A percentile compares a stretch with the other conserved stretches of the same genome.
phyloP scores from a whole-genome alignment of 2,113 vertebrate genomes.

The Calypte anna region DNA sequence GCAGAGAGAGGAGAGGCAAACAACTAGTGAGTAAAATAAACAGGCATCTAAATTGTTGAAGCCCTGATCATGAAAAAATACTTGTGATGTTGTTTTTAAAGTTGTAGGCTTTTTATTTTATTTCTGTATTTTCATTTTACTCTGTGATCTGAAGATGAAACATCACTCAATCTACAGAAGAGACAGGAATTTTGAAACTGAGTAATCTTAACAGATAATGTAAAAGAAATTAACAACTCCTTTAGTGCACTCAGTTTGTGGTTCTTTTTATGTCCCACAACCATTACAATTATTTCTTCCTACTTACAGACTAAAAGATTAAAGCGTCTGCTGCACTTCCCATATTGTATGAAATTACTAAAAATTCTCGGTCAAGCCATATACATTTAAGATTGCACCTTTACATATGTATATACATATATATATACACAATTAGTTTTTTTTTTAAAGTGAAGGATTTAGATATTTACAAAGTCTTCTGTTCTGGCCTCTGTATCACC shows the following conservation, averaged over 20 bases:
- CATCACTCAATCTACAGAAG: neutral
- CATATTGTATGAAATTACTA: neutral
- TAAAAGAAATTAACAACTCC: neutral
- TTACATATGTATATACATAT: fast-evolving
- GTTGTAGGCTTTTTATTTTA: fast-evolving
- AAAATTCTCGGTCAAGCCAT: fast-evolving
- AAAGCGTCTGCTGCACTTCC: neutral
- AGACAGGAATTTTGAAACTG: fast-evolving
- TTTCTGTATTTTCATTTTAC: neutral
- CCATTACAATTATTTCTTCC: neutral
- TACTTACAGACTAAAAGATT: neutral
- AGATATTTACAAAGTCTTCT: conserved; percentile 54
- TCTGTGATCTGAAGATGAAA: neutral
- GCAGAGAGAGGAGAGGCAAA: neutral
- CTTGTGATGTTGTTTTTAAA: fast-evolving
- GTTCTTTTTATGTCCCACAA: neutral
- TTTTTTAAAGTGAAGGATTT: neutral
- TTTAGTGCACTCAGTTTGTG: fast-evolving
- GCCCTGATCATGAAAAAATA: neutral
- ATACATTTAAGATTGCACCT: fast-evolving
- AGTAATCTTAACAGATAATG: fast-evolving
- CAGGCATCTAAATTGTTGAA: fast-evolving
- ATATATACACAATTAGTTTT: fast-evolving
- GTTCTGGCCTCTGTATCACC: neutral
- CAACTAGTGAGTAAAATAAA: fast-evolving